These are phyloP conservation scores for Catamblyrhynchus diadema DNA, from an alignment of 2,797 vertebrate species.

Conservation along the genomic window DNA sequence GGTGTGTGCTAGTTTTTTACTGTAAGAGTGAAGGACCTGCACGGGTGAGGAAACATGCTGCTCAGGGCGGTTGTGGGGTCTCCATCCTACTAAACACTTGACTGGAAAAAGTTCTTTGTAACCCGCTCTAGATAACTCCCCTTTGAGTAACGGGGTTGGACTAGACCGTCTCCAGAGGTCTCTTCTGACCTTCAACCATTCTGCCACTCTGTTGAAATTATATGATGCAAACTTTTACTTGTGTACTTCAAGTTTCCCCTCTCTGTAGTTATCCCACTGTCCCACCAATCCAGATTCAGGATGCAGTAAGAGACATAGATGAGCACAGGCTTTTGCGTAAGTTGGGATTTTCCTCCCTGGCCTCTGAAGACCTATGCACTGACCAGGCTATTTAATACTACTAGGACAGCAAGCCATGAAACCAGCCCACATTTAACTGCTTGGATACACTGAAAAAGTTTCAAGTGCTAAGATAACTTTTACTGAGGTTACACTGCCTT, in stretches of 20 bases:
- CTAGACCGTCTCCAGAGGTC: neutral
- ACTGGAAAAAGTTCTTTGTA: neutral
- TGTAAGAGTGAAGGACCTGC: neutral
- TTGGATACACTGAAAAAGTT: neutral
- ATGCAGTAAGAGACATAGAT: neutral
- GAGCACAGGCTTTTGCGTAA: neutral
- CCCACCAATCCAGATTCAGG: neutral
- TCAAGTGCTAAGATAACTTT: neutral
- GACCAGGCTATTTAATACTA: neutral
- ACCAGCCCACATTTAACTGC: rapidly evolving
- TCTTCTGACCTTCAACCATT: neutral
- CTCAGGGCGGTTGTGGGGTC: neutral
- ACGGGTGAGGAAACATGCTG: neutral
- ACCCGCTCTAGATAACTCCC: neutral
- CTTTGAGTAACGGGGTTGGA: neutral
- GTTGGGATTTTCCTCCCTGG: neutral
- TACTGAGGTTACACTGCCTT: neutral
- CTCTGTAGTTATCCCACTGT: neutral
- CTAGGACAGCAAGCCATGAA: neutral
- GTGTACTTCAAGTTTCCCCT: neutral
- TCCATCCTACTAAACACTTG: neutral
- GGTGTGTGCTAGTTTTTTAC: neutral
- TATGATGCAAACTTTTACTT: neutral
- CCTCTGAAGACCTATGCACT: neutral
- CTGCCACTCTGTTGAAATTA: neutral